Base-by-base conservation (phyloP, 2,113 vertebrate genomes). In the Spheniscus mendiculus region DNA sequence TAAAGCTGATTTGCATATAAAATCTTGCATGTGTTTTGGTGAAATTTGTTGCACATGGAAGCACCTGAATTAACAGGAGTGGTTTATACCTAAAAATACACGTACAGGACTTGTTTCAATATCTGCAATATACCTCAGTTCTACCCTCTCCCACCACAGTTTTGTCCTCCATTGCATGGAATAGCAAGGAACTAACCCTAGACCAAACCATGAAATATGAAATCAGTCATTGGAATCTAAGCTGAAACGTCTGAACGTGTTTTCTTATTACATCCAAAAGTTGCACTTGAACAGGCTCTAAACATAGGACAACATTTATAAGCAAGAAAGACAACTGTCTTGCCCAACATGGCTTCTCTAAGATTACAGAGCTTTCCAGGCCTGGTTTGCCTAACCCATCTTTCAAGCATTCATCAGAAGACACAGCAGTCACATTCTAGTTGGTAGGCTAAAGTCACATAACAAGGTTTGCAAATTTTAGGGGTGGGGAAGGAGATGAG, bases 191-290 rank as follows among this genome's bases (percentile, higher is more conserved):
- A 34, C 5, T 44, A 70, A 74, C 11, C 12, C 32, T 59, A 72
- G 19, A 44, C 5, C 1, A 63, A 83, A 58, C 11, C 2, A 40
- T 8, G 0, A 89, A 49, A 65, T 32, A 40, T 8, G 0, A 89
- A 49, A 65, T 32, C 15, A 32, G 12, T 29, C 30, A 58, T 0
- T 74, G 42, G 15, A 81, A 18, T n/a, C 38, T 50, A 36, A 79
- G 42, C 5, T 45, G 58, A 88, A 88, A 50, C 9, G 38, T 42
- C 21, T 53, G 19, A 59, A 59, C 3, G 0, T 32, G 5, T 74
- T 89, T 85, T 85, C 25, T 53, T 87, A 49, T 20, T 29, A 11
- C 2, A 23, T 47, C 15, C 26, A 62, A 61, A 77, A 44, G 15
- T 9, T 52, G 36, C 5, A 22, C 11, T 9, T 49, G 9, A 90